A percentile compares a stretch with the other conserved stretches of the same genome.
Evolutionary conservation across 1,140 invertebrate species (phyloP).

Genomic region (Drosophila kohkoa): DNA sequence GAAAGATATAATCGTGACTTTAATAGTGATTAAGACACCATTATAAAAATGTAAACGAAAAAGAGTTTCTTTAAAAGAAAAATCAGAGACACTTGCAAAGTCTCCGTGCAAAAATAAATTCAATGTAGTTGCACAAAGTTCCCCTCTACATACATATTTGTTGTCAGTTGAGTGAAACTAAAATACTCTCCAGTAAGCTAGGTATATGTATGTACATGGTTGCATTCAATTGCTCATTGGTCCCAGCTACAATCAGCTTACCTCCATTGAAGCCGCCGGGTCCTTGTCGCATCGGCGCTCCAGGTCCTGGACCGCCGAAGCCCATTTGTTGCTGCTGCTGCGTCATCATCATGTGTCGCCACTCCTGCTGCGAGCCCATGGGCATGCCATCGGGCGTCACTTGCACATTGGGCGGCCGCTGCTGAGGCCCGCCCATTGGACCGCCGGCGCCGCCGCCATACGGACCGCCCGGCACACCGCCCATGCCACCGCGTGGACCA

Average conservation of each 20-base stretch:
- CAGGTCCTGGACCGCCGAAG: constrained; percentile 85
- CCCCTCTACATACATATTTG: too few species aligned
- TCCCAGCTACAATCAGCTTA: constrained; percentile 64
- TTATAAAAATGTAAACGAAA: too few species aligned
- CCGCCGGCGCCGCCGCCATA: constrained; percentile 69
- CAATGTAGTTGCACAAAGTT: too few species aligned
- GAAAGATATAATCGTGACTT: too few species aligned
- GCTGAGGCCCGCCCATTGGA: constrained; percentile 79
- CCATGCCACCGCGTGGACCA: constrained; percentile 81
- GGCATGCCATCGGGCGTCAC: constrained; percentile 86
- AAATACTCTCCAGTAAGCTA: too few species aligned
- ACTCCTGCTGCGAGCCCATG: constrained; percentile 88
- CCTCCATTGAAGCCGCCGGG: constrained; percentile 89
- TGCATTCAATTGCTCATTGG: not conserved
- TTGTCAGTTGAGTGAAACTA: too few species aligned
- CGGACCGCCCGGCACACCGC: constrained; percentile 85
- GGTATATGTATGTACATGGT: too few species aligned
- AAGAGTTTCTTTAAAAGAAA: too few species aligned
- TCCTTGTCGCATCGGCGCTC: constrained; percentile 86
- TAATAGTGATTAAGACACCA: too few species aligned
- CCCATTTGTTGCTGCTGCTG: constrained; percentile 87
- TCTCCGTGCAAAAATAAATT: too few species aligned
- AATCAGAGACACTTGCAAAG: too few species aligned
- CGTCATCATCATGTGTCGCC: constrained; percentile 90
- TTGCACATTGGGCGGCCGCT: constrained; percentile 86